Base-by-base conservation (phyloP, 2,113 vertebrate species). In the Microtus ochrogaster region DNA sequence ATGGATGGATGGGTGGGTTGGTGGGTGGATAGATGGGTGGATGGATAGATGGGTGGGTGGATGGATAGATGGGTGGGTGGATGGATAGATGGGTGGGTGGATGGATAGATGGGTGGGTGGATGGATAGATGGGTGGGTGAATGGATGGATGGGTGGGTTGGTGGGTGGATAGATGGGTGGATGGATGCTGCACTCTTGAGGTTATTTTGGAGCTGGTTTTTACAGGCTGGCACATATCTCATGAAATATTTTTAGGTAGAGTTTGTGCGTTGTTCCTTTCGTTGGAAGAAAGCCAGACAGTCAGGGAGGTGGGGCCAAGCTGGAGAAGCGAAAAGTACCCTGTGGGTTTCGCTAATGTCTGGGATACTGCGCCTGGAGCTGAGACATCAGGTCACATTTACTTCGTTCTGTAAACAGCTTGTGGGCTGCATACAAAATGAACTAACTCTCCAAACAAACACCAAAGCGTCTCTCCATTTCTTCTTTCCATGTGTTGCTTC, bases 291-390 rank as follows among this genome's bases (percentile, higher is more conserved):
- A 61, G 84, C 39, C 94, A 81, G 86, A 47, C 0, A 55, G 63
- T 39, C 5, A 0, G 39, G 8, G 30, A 77, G 44, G 84, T 7
- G 5, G 11, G 39, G 91, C 76, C 49, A 11, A 0, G 41, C 84
- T 66, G 52, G 74, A 87, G 95, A 87, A 77, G 89, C n/a, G 5
- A 89, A 92, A 88, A n/a, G 33, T 5, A 30, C n/a, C 36, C 68
- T 92, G 95, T 90, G 94, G 89, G 49, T 87, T 91, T 96, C 52
- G 26, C 41, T 79, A 90, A 93, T 73, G 93, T 91, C 95, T 83
- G 93, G 91, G 63, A 72, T 55, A 8, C 55, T 70, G 55, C 0
- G 79, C 92, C 95, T 68, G 79, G 65, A 89, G 96, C 96, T 65
- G 89, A 70, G 91, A 84, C 78, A 49, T 73, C 22, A 82, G 49